phyloP scores from a whole-genome alignment of 2,888 invertebrate species.

The Dugesia japonica region DNA sequence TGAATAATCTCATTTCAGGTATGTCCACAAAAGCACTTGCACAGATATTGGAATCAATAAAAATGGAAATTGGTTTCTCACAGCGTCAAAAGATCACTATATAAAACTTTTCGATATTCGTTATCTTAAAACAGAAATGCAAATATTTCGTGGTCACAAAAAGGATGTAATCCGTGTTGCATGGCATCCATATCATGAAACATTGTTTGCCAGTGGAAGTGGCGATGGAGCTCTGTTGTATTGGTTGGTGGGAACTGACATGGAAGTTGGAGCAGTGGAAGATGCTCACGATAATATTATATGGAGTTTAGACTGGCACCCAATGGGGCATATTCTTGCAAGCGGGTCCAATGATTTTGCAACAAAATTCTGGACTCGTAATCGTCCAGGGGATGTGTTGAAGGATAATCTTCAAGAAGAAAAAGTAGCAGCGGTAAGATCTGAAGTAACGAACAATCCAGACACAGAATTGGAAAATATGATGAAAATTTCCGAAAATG shows the following conservation, averaged over 20 bases:
- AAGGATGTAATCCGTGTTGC: conserved; percentile 72
- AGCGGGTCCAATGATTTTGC: conserved; percentile 99
- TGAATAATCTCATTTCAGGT: not conserved
- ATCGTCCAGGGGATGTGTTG: conserved; percentile 90
- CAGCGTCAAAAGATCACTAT: conserved; percentile 89
- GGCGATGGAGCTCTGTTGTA: conserved; percentile 95
- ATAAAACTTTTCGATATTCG: conserved; percentile 91
- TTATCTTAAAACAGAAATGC: conserved; percentile 80
- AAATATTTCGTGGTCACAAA: conserved; percentile 93
- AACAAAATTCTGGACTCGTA: conserved; percentile 92
- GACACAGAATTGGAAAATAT: conserved; percentile 16
- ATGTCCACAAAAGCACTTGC: conserved; percentile 79
- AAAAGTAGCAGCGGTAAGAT: not conserved
- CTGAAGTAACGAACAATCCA: not conserved
- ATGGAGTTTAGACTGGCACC: conserved; percentile 98
- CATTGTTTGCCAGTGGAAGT: conserved; percentile 86
- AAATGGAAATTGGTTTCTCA: conserved; percentile 95
- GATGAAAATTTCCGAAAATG: not conserved
- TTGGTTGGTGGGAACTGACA: conserved; percentile 86
- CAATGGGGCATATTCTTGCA: conserved; percentile 87
- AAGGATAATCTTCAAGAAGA: conserved; percentile 60
- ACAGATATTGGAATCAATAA: conserved; percentile 98
- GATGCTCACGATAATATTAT: conserved; percentile 97
- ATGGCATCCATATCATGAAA: conserved; percentile 96
- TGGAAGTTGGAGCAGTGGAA: conserved; percentile 91